These are phyloP conservation scores for Prunella himalayana DNA, from an alignment of 2,113 vertebrate genomes.

Conservation along the genomic window DNA sequence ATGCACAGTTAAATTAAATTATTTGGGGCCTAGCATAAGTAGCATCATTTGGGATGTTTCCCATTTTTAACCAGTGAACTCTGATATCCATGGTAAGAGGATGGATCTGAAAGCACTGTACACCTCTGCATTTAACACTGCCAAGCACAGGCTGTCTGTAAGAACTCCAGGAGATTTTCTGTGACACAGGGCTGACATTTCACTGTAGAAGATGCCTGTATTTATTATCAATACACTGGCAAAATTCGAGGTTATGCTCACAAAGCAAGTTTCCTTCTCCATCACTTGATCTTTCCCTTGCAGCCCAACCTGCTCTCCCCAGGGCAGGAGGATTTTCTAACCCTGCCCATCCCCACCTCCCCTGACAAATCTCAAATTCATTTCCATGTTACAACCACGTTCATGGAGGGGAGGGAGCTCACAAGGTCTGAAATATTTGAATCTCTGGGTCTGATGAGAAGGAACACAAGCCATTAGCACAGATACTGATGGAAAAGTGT, in stretches of 20 bases:
- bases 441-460: neutral
- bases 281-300: neutral
- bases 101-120: neutral
- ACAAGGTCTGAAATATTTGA: neutral
- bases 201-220: neutral
- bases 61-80: neutral
- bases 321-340: neutral
- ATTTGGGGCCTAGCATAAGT: neutral
- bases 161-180: neutral
- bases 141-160: neutral
- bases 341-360: neutral
- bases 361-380: neutral
- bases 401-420: neutral
- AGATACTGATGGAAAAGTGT: neutral
- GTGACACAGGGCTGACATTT: neutral
- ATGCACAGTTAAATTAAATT: neutral
- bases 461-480: neutral
- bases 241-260: neutral
- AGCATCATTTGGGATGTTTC: neutral
- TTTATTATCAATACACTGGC: neutral
- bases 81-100: accelerated
- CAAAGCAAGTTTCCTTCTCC: neutral
- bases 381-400: neutral
- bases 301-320: neutral
- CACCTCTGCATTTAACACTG: neutral